Evolutionary conservation across 2,113 vertebrate genomes (phyloP).

Genomic region (Genyomyrus donnyi): DNA sequence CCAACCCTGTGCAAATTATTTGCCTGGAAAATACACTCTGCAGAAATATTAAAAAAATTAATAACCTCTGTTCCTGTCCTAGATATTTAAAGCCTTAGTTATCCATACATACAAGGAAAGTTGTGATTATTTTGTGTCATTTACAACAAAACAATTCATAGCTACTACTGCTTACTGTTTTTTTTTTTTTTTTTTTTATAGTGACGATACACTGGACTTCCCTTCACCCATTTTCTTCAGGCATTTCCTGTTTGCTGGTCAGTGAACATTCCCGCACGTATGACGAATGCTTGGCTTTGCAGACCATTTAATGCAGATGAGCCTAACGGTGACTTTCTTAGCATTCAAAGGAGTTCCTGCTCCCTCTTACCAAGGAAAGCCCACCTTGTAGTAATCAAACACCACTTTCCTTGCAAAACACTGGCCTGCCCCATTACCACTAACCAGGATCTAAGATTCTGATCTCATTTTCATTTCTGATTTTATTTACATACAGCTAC

Average conservation of each 20-base stretch:
- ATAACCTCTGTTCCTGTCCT: neutral
- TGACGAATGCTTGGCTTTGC: neutral
- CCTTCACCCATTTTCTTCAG: neutral
- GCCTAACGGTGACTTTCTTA: neutral
- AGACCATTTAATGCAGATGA: neutral
- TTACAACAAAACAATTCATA: neutral
- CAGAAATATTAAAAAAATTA: neutral
- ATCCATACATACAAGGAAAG: neutral
- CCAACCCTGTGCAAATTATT: neutral
- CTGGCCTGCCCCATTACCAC: neutral
- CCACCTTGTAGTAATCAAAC: neutral
- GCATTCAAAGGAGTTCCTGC: neutral
- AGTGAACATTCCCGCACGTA: neutral
- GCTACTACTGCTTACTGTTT: neutral
- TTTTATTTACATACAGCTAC: neutral
- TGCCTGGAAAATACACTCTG: neutral
- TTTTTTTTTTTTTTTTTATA: neutral
- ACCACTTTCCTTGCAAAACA: neutral
- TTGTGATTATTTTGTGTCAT: neutral
- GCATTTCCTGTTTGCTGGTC: slow-evolving; percentile 14
- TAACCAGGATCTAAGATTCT: neutral
- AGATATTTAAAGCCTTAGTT: neutral
- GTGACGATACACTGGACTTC: neutral
- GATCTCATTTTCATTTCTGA: neutral
- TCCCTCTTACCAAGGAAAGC: neutral